Conservation (phyloP, 1,140 invertebrate genomes). For the Microplitis mediator region DNA sequence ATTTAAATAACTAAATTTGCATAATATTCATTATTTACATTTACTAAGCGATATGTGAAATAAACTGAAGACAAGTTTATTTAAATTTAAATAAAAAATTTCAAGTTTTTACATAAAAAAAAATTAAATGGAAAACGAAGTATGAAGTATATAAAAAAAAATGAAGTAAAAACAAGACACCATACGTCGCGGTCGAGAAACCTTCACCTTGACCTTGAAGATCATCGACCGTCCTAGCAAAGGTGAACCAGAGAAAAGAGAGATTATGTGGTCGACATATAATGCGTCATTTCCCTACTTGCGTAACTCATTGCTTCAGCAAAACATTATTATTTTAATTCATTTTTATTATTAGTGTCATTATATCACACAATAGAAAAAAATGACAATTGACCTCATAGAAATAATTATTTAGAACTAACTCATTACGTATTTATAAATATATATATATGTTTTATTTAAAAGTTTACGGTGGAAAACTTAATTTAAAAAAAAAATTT, state of each 20-base stretch:
- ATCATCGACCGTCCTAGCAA: constrained; percentile 51
- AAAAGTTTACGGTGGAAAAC: too few relatives aligned
- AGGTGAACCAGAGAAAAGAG: constrained; percentile 49
- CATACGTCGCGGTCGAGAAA: constrained; percentile 30
- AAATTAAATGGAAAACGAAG: neutral
- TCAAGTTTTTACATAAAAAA: neutral
- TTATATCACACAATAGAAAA: too few relatives aligned
- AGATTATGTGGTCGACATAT: constrained; percentile 11
- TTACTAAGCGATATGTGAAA: too few relatives aligned
- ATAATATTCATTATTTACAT: too few relatives aligned
- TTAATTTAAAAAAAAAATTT: too few relatives aligned
- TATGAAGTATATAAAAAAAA: neutral
- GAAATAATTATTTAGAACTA: too few relatives aligned
- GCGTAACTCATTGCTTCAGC: constrained; percentile 11
- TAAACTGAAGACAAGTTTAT: too few relatives aligned
- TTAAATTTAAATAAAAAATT: too few relatives aligned
- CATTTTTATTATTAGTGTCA: neutral
- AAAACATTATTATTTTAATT: neutral
- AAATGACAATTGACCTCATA: too few relatives aligned
- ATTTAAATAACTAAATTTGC: too few relatives aligned
- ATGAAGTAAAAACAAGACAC: neutral
- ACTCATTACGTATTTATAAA: too few relatives aligned
- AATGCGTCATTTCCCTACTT: constrained; percentile 28
- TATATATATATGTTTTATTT: too few relatives aligned
- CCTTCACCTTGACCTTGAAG: constrained; percentile 57